These are phyloP conservation scores for Antedon bifida DNA, from an alignment of 35 echinoderm and acorn worm species.

Conservation along the genomic window DNA sequence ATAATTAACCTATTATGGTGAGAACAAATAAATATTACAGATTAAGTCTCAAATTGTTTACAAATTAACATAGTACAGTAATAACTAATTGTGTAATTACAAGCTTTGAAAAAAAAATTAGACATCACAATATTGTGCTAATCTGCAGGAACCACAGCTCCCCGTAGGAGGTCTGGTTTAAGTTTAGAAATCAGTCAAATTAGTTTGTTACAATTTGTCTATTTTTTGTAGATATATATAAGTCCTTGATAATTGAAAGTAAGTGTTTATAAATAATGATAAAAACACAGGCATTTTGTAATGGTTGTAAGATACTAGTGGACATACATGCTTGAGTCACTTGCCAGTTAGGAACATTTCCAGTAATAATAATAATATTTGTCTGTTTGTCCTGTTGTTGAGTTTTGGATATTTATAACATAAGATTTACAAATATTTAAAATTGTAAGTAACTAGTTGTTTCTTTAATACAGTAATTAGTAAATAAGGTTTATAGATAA, in stretches of 20 bases:
- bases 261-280: not conserved
- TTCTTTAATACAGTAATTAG: not conserved
- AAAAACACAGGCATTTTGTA: not conserved
- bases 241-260: not conserved
- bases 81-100: no score
- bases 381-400: not conserved
- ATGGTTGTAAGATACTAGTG: not conserved
- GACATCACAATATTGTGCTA: no score
- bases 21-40: not conserved
- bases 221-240: not conserved
- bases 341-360: not conserved
- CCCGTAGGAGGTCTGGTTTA: no score
- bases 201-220: no score
- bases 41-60: no score
- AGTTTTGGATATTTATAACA: not conserved
- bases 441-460: not conserved
- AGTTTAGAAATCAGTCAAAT: no score
- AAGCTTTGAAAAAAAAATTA: no score
- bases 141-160: no score
- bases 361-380: not conserved
- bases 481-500: not conserved
- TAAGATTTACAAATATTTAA: not conserved
- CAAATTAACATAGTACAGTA: no score
- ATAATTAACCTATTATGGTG: no score
- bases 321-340: not conserved